Evolutionary conservation across 2,888 invertebrate species (phyloP), one percentile per base, ranked within the genome.

Genomic region (Bedellia somnulentella): DNA sequence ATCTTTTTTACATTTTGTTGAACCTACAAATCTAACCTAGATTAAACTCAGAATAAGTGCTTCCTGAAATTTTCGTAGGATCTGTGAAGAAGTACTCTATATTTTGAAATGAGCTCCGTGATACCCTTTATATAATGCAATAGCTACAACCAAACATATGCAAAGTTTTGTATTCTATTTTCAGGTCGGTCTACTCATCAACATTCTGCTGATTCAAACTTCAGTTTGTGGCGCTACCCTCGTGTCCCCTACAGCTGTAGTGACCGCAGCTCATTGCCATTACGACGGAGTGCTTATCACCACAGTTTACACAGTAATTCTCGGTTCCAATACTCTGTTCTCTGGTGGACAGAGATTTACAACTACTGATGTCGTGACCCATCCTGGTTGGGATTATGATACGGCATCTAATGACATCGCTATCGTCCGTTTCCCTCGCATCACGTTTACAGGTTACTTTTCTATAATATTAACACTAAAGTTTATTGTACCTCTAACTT

Each of bases 131-230:
- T n/a, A n/a, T n/a, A n/a, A n/a, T n/a, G n/a, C n/a, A n/a, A n/a
- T n/a, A n/a, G n/a, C n/a, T n/a, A n/a, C n/a, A n/a, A n/a, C n/a
- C n/a, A n/a, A n/a, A n/a, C n/a, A n/a, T n/a, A n/a, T n/a, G n/a
- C n/a, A n/a, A n/a, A n/a, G n/a, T n/a, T n/a, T n/a, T n/a, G n/a
- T n/a, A n/a, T n/a, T n/a, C n/a, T n/a, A n/a, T n/a, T n/a, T 39
- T 3, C 39, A 62, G 61, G 49, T 43, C 26, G 62, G 62, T 25
- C 52, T 62, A 2, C 41, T 61, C 12, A 57, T 61, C 30, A 28
- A 9, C 2, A 32, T 35, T 3, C 12, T 35, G 6, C n/a, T n/a
- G n/a, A 15, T 32, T 4, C 15, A 27, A 3, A 30, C 17, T 11
- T 35, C 35, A n/a, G 45, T 55, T 2, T 58, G 56, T 31, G 56